phyloP scores from a whole-genome alignment of 1,140 invertebrate species.

The Zophobas atratus region DNA sequence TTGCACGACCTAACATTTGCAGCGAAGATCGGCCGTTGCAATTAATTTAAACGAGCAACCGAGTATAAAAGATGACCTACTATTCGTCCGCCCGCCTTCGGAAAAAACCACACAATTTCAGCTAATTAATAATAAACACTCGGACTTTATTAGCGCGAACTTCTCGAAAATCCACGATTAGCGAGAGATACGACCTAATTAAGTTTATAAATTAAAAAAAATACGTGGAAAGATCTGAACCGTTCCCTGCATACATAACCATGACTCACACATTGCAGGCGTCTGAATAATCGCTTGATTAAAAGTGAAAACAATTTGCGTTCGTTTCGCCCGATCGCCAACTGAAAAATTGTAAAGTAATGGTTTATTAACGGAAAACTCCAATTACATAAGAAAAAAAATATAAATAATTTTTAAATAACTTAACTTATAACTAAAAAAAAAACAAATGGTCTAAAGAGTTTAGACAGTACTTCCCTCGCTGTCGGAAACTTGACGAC shows the following conservation, averaged over 20 bases:
- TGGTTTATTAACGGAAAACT: too few species aligned
- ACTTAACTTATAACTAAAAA: too few species aligned
- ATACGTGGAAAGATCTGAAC: constrained; percentile 8
- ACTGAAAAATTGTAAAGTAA: too few species aligned
- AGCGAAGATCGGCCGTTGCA: too few species aligned
- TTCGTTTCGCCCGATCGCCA: too few species aligned
- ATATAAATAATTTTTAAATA: too few species aligned
- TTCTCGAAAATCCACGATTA: not conserved
- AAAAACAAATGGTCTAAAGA: too few species aligned
- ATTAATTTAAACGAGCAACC: not conserved
- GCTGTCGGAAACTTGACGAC: too few species aligned
- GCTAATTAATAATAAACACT: constrained; percentile 1
- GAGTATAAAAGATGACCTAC: constrained; percentile 11
- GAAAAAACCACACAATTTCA: not conserved
- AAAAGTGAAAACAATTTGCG: not conserved
- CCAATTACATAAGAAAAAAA: too few species aligned
- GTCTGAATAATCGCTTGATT: constrained; percentile 12
- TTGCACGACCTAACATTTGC: too few species aligned
- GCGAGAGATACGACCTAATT: not conserved
- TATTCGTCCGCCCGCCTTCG: not conserved
- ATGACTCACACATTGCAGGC: constrained; percentile 28
- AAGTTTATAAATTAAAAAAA: not conserved
- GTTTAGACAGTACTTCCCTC: too few species aligned
- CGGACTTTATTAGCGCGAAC: not conserved
- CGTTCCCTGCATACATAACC: constrained; percentile 13